These are phyloP conservation scores for Anas georgica DNA, from an alignment of 2,797 vertebrate species.

Conservation along the genomic window DNA sequence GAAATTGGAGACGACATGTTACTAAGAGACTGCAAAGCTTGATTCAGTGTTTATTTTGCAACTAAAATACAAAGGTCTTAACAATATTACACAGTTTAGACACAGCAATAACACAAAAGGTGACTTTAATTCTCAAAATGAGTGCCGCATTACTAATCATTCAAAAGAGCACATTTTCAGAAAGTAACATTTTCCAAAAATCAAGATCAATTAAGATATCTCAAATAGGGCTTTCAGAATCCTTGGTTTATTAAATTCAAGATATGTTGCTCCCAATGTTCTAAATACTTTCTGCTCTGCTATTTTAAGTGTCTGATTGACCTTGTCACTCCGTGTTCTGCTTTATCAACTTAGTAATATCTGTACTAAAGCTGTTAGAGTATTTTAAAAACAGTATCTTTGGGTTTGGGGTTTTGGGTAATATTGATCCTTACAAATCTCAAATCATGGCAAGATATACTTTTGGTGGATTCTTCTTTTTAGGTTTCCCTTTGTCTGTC, in stretches of 20 bases:
- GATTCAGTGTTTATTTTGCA: background rate
- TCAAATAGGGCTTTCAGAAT: background rate
- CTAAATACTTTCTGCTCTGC: background rate
- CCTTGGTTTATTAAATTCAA: background rate
- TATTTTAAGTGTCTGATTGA: background rate
- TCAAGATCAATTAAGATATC: background rate
- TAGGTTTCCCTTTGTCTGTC: background rate
- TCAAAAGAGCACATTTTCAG: background rate
- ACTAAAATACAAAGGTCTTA: background rate
- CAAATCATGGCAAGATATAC: background rate
- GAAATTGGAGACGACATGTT: slow-evolving; percentile 8
- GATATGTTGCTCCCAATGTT: fast-evolving
- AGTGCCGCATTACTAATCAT: background rate
- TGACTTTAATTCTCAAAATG: background rate
- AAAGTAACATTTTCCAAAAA: background rate
- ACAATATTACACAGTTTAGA: background rate
- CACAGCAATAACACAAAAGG: background rate
- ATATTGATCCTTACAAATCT: background rate
- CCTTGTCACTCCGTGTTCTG: background rate
- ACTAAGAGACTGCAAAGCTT: background rate
- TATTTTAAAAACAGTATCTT: background rate
- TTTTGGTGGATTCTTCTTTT: background rate
- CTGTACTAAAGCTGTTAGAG: background rate
- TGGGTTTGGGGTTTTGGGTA: background rate
- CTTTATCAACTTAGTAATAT: background rate